A percentile compares a stretch with the other conserved stretches of the same genome.
Evolutionary conservation across 2,113 vertebrate species (phyloP).

Genomic region (Corythoichthys haematopterus): DNA sequence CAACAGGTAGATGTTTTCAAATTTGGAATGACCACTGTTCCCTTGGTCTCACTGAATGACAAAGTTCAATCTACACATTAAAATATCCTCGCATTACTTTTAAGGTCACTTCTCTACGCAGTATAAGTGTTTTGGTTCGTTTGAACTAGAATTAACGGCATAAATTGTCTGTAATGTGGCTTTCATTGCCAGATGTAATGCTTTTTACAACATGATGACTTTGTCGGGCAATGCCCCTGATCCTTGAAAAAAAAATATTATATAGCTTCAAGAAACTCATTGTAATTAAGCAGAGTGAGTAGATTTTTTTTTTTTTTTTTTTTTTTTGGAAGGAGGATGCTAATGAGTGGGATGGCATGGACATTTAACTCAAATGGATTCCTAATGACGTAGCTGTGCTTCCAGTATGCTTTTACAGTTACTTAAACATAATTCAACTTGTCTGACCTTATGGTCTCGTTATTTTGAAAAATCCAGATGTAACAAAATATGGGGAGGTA

Average conservation of each 20-base stretch:
- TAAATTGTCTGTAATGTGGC: neutral
- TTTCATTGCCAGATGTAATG: neutral
- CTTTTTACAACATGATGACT: neutral
- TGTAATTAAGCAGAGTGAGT: neutral
- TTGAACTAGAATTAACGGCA: neutral
- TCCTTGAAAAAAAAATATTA: neutral
- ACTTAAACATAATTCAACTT: neutral
- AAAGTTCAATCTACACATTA: too few relatives aligned
- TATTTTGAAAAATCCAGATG: too few relatives aligned
- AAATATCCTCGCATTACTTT: too few relatives aligned
- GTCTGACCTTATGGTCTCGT: too few relatives aligned
- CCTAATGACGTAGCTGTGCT: neutral
- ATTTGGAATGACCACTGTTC: too few relatives aligned
- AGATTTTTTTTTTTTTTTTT: neutral
- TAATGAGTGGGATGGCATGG: neutral
- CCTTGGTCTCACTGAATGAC: too few relatives aligned
- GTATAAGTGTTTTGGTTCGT: too few relatives aligned
- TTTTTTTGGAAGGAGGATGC: neutral
- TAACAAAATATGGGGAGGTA: neutral
- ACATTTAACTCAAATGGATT: neutral
- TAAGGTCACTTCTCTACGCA: too few relatives aligned
- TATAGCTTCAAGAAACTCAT: neutral
- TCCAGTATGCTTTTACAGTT: neutral
- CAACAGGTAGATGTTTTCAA: too few relatives aligned
- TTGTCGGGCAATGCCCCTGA: neutral